Conservation (phyloP, 2,113 vertebrate genomes). For the Eidolon helvum region DNA sequence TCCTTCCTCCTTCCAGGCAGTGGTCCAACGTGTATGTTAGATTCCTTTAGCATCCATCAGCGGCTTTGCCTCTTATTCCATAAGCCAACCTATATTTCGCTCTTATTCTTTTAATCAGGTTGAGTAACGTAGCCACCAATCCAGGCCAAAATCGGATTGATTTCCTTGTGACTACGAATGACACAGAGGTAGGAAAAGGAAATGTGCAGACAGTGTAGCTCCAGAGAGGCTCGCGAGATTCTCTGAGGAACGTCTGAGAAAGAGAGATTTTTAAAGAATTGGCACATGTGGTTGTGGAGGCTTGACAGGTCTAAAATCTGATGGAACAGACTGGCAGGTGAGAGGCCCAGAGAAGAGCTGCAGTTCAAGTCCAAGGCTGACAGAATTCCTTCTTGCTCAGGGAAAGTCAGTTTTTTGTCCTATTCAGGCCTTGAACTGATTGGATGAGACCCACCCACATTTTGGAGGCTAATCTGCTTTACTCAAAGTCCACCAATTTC, state of each 20-base stretch:
- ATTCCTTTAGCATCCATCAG: slow-evolving; percentile 52
- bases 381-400: neutral
- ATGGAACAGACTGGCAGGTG: neutral
- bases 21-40: slow-evolving; percentile 45
- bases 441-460: neutral
- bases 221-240: neutral
- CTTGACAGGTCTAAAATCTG: neutral
- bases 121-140: slow-evolving; percentile 36
- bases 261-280: neutral
- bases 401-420: neutral
- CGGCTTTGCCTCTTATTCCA: slow-evolving; percentile 62
- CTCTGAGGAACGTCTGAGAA: neutral
- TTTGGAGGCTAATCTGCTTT: neutral
- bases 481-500: neutral
- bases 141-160: neutral
- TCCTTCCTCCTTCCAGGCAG: slow-evolving; percentile 70
- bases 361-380: neutral
- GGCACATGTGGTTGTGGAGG: neutral
- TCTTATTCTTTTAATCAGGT: slow-evolving; percentile 59
- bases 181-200: neutral
- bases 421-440: neutral
- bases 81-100: slow-evolving; percentile 62
- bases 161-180: slow-evolving; percentile 45
- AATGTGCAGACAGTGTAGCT: slow-evolving; percentile 19
- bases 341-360: neutral